Evolutionary conservation across 2,888 invertebrate species (phyloP), one percentile per base, ranked within the genome.

Genomic region (Achlya flavicornis): DNA sequence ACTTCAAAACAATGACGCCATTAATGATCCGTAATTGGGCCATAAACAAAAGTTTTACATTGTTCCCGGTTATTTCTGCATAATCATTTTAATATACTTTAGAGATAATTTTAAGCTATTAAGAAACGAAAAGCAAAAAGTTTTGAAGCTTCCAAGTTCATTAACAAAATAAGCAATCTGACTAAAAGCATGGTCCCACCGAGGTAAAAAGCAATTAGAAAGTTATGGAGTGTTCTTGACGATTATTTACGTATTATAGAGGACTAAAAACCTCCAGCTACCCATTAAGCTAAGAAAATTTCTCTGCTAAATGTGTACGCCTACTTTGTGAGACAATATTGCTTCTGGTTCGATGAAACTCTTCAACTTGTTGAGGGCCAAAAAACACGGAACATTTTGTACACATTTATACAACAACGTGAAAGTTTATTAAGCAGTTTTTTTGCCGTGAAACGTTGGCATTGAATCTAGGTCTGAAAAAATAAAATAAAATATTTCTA

Each of bases 151-250:
- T 78, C 77, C 71, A 83, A 87, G 85, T 88, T 91, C 86, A 90
- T 91, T 90, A 91, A 88, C 86, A 85, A 88, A 90, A 90, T 89
- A 90, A 89, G 89, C 88, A 91, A 91, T 91, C 86, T 81, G 83
- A 81, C 89, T 91, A 88, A 91, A 91, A 91, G 90, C 91, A 87
- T 80, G 81, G 80, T 76, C 83, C 86, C 83, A 81, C 84, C 83
- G 84, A 88, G 86, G 87, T 91, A 88, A 88, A 86, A 88, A 87
- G 84, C 88, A 88, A 89, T 91, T 90, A 88, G 75, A 83, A 90
- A 90, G 87, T 90, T 90, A 87, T 85, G 80, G 84, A 88, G 85
- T 86, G 84, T 84, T 88, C 85, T 83, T 83, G 77, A 77, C 86
- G 84, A 89, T 88, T 89, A 89, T 88, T 85, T 87, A 85, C 83